phyloP scores from a whole-genome alignment of 1,140 invertebrate genomes.

The Drosophila athabasca region DNA sequence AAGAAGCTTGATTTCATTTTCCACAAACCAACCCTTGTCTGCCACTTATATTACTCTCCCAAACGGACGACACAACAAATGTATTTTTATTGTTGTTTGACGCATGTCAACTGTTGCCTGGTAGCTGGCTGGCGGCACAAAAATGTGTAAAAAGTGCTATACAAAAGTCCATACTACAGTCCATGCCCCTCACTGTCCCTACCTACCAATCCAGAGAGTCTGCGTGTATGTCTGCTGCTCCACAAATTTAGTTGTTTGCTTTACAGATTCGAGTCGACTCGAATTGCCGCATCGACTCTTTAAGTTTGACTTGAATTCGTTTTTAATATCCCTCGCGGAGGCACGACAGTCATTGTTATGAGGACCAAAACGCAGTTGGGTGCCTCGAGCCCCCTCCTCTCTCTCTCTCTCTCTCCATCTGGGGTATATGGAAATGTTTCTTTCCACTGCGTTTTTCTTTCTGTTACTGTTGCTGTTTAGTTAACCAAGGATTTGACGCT shows the following conservation, averaged over 20 bases:
- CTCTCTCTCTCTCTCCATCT: too few relatives aligned
- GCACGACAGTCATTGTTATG: constrained; percentile 57
- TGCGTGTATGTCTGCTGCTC: constrained; percentile 15
- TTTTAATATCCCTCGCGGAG: constrained; percentile 39
- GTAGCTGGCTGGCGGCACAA: constrained; percentile 65
- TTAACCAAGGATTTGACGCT: too few relatives aligned
- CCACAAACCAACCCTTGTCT: constrained; percentile 9
- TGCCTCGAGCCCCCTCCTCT: too few relatives aligned
- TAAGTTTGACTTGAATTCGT: constrained; percentile 42
- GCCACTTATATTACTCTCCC: background rate
- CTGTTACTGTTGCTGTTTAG: too few relatives aligned
- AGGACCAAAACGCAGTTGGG: constrained; percentile 51
- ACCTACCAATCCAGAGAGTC: background rate
- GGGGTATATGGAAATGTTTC: too few relatives aligned
- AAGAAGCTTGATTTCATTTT: constrained; percentile 70
- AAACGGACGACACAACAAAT: constrained; percentile 40
- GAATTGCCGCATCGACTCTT: background rate
- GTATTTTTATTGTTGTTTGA: constrained; percentile 81
- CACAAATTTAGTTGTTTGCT: constrained; percentile 78
- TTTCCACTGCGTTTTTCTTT: too few relatives aligned
- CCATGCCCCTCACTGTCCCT: background rate
- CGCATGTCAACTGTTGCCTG: constrained; percentile 55
- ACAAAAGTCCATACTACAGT: constrained; percentile 30
- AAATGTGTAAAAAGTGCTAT: constrained; percentile 80
- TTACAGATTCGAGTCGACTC: constrained; percentile 59